Base-by-base conservation (phyloP, 2,113 vertebrate genomes). In the Argyrosomus japonicus region DNA sequence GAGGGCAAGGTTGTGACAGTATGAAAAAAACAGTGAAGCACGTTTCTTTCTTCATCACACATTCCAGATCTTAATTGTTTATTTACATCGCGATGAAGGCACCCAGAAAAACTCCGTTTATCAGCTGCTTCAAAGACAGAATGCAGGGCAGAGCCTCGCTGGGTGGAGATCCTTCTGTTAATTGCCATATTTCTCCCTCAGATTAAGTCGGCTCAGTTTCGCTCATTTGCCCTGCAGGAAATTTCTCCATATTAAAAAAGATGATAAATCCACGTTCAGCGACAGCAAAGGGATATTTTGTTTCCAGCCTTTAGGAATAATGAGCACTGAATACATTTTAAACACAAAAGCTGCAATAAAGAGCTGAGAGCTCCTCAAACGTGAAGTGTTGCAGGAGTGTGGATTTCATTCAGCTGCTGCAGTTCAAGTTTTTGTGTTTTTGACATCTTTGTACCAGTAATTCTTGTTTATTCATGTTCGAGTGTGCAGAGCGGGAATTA, bases 11-110 rank as follows among this genome's bases (percentile, higher is more conserved):
- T 13, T 62, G 64, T 45, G 48, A 27, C 9, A 9, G 47, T 4
- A 25, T 54, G 63, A 68, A 45, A 9, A 45, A 58, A 27, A 53
- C 9, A 63, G 1, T 36, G 21, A 12, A 29, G 68, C 17, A 21
- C 40, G n/a, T 43, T 70, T 15, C 53, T 40, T 40, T 40, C 32
- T 54, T 87, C 73, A 71, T 85, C 84, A 76, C 3, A 10, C 60
- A 67, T 84, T 83, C 86, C 86, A 64, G 23, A 90, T 81, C 76
- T 71, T 77, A 90, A 73, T 79, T 68, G 88, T 88, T 90, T 91
- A 77, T 92, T 92, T 90, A 83, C 82, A 40, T 9, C 6, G 13
- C n/a, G 11, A 43, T 45, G 71, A 75, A 80, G 71, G 68, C 21
- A 13, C 10, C 79, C 82, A 65, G 74, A 82, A 50, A 80, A 56